Evolutionary conservation across 1,140 invertebrate genomes (phyloP).

Genomic region (Magallana ariakensis): DNA sequence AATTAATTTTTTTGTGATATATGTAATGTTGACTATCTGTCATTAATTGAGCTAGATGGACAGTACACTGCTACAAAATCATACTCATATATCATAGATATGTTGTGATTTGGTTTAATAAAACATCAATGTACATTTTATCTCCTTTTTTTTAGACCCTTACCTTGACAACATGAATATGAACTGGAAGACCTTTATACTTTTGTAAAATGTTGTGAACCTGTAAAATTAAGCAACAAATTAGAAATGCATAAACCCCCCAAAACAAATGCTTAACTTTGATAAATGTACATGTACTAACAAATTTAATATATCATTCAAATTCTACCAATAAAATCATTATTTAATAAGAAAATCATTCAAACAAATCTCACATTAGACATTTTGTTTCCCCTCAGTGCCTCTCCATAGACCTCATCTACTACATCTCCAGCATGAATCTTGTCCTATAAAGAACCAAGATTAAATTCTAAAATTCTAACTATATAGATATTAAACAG

Average conservation of each 20-base stretch:
- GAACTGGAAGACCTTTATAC: constrained; percentile 54
- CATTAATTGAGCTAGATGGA: too few species aligned
- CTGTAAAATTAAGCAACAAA: constrained; percentile 48
- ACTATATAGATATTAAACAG: not conserved
- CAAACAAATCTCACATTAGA: constrained; percentile 59
- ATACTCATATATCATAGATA: too few species aligned
- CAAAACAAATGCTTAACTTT: too few species aligned
- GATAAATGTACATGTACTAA: too few species aligned
- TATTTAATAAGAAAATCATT: not conserved
- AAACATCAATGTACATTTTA: too few species aligned
- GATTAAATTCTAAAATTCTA: not conserved
- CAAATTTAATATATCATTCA: too few species aligned
- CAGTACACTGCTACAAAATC: too few species aligned
- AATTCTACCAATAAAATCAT: too few species aligned
- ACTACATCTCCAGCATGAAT: constrained; percentile 84
- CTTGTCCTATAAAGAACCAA: constrained; percentile 80
- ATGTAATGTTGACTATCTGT: too few species aligned
- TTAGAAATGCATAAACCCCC: too few species aligned
- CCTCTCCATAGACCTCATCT: constrained; percentile 83
- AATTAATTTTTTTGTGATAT: too few species aligned
- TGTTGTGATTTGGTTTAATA: too few species aligned
- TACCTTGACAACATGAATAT: constrained; percentile 55
- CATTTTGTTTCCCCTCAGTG: constrained; percentile 73
- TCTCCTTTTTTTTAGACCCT: not conserved
- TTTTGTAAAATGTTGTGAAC: constrained; percentile 64